phyloP scores from a whole-genome alignment of 2,113 vertebrate species.

The Phocoena sinus region DNA sequence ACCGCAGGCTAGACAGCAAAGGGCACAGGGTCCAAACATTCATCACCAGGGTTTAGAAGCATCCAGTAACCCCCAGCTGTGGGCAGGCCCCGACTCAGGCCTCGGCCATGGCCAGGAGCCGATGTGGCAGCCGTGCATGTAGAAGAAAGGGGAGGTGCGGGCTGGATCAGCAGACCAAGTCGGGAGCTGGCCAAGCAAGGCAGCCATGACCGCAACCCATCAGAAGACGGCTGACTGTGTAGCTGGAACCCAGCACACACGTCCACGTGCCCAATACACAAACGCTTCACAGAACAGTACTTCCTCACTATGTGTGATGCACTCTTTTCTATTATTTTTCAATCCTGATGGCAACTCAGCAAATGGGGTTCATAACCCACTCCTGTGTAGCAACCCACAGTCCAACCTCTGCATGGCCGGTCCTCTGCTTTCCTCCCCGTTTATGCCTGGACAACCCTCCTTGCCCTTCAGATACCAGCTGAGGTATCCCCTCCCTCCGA shows the following conservation, averaged over 20 bases:
- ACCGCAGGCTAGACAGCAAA: not conserved
- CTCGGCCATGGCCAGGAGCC: not conserved
- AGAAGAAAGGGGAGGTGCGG: not conserved
- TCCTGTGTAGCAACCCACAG: not conserved
- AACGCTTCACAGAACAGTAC: not conserved
- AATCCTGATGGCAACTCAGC: not conserved
- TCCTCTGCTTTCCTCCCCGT: not conserved
- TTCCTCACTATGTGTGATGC: accelerated
- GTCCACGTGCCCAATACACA: accelerated
- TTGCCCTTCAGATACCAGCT: not conserved
- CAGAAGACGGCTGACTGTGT: not conserved
- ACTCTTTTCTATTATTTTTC: not conserved
- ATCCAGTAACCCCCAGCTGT: no score
- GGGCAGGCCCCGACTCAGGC: not conserved
- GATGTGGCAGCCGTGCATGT: accelerated
- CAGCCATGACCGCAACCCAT: not conserved
- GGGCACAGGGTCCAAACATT: not conserved
- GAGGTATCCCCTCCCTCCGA: accelerated
- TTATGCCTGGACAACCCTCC: not conserved
- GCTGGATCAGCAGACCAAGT: not conserved
- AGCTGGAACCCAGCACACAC: no score
- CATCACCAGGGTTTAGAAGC: not conserved
- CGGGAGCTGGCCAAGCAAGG: not conserved
- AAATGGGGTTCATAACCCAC: not conserved
- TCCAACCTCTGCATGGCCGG: accelerated